Percentiles rank a stretch among this genome's conserved stretches.
Conservation (phyloP, 2,888 invertebrate genomes). For the Nomada flava region DNA sequence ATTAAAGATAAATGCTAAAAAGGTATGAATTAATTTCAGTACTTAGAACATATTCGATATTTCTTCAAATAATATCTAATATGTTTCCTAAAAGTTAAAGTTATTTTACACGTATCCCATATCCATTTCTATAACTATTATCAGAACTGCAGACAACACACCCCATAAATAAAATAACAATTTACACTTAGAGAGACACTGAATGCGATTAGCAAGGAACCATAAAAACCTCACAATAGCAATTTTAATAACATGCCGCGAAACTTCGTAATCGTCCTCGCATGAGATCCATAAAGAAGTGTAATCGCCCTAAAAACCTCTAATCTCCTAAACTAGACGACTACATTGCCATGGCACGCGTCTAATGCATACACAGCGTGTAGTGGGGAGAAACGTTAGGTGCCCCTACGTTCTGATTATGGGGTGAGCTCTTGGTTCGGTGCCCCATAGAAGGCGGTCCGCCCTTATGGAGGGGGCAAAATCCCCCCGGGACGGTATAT, state of each 20-base stretch:
- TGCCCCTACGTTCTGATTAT: slow-evolving; percentile 76
- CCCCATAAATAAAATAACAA: neutral
- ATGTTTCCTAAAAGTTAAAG: too few species aligned
- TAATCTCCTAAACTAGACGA: slow-evolving; percentile 80
- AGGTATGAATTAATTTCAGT: too few species aligned
- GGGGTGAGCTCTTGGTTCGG: slow-evolving; percentile 78
- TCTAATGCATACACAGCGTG: slow-evolving; percentile 68
- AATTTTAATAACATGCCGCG: slow-evolving; percentile 31
- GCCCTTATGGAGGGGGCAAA: slow-evolving; percentile 74
- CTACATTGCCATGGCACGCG: slow-evolving; percentile 78
- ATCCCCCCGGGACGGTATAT: slow-evolving; percentile 81
- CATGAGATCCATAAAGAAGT: slow-evolving; percentile 72
- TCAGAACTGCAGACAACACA: neutral
- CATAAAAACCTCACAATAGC: neutral
- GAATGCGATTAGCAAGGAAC: slow-evolving; percentile 2
- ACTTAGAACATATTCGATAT: too few species aligned
- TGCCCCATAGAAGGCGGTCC: slow-evolving; percentile 76
- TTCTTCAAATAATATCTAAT: too few species aligned
- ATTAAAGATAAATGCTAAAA: too few species aligned
- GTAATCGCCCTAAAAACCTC: slow-evolving; percentile 82
- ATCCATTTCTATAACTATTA: too few species aligned
- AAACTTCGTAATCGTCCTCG: slow-evolving; percentile 32
- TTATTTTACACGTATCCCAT: too few species aligned
- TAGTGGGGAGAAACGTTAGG: slow-evolving; percentile 64
- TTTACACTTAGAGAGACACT: neutral